Evolutionary conservation across 2,888 invertebrate species (phyloP), one percentile per base, ranked within the genome.

Genomic region (Drosophila lutescens): DNA sequence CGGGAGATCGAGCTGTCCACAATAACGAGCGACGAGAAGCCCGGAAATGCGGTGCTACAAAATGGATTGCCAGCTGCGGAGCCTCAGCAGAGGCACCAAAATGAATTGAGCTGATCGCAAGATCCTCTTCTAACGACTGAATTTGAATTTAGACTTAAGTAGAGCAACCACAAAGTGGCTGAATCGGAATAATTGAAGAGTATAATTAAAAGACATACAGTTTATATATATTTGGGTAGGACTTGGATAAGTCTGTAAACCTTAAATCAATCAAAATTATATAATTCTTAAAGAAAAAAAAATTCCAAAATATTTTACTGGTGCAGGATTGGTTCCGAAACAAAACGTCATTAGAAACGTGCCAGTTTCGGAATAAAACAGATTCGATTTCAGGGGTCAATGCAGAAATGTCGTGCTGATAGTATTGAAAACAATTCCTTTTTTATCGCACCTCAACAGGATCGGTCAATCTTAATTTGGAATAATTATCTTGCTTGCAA

Each of bases 1-100:
- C 88, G 86, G 12, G 91, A 92, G 76, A 90, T 92, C n/a, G 92
- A 92, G 78, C 66, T 92, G 53, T 89, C 90, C 38, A 83, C 91
- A 9, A 91, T 91, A 13, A 77, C 74, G 4, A 85, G 90, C 12
- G 88, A 90, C 55, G 91, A 91, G 59, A 83, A 79, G 13, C 85
- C 85, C 2, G 79, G 85, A 43, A 17, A 32, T 2, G 46, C 56
- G 53, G 74, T 74, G 65, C 34, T 41, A 9, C 65, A 26, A 46
- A 86, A 86, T 49, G 85, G 89, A 41, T 51, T 86, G 46, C 89
- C 85, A 6, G 85, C 85, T 46, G 89, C 88, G 8, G 85, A 86
- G 67, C 89, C 85, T 44, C 85, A 87, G 36, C 81, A 88, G 55
- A 69, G 78, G 44, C 74, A 78, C 10, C 74, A 71, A 43, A 47